phyloP scores from a whole-genome alignment of 1,140 invertebrate genomes.

The Drosophila kikkawai region DNA sequence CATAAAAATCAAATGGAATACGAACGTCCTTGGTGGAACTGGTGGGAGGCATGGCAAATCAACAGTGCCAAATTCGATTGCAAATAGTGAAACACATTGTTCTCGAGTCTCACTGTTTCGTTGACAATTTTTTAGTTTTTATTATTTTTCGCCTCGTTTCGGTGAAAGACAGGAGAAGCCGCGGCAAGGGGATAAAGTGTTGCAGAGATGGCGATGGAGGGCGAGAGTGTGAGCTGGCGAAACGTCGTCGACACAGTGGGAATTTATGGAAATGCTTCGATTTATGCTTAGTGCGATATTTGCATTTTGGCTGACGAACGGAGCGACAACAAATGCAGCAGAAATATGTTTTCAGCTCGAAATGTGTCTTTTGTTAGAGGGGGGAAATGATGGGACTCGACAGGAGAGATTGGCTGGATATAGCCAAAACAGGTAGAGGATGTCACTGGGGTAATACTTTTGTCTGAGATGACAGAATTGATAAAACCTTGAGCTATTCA shows the following conservation, averaged over 20 bases:
- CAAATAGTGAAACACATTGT: constrained; percentile 75
- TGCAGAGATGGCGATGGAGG: background rate
- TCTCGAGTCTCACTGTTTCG: constrained; percentile 66
- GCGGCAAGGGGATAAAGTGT: background rate
- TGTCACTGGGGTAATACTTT: constrained; percentile 27
- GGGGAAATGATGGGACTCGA: background rate
- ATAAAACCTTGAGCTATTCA: constrained; percentile 47
- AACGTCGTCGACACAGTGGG: constrained; percentile 35
- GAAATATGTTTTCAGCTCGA: constrained; percentile 51
- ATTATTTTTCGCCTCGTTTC: constrained; percentile 24
- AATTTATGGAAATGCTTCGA: constrained; percentile 79
- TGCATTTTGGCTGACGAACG: constrained; percentile 73
- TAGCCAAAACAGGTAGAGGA: constrained; percentile 11
- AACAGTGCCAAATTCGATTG: constrained; percentile 74
- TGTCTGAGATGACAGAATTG: constrained; percentile 23
- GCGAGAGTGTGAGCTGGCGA: background rate
- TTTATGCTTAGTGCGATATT: constrained; percentile 80
- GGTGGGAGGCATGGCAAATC: constrained; percentile 48
- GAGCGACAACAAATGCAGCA: constrained; percentile 62
- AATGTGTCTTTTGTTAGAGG: constrained; percentile 1
- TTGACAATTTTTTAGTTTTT: constrained; percentile 67
- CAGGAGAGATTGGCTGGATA: constrained; percentile 11
- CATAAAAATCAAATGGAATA: constrained; percentile 52
- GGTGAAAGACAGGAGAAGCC: constrained; percentile 7
- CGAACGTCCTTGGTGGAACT: constrained; percentile 6